These are phyloP conservation scores for Agrotis clavis DNA, from an alignment of 2,888 invertebrate genomes.

Conservation along the genomic window DNA sequence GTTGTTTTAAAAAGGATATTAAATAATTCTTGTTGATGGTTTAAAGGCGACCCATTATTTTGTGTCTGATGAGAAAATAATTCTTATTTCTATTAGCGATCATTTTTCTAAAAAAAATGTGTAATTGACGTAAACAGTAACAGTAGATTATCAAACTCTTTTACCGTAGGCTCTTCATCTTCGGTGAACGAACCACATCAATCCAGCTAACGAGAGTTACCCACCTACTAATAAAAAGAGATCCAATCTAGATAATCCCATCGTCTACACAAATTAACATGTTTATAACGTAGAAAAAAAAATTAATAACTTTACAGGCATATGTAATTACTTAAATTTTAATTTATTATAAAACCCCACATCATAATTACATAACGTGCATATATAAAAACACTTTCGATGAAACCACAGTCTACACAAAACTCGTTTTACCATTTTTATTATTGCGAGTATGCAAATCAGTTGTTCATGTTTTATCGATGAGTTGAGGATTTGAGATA, in stretches of 20 bases:
- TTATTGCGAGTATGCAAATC: constrained; percentile 54
- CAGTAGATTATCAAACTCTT: background rate
- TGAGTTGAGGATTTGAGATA: constrained; percentile 9
- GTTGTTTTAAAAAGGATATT: constrained; percentile 1
- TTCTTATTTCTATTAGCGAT: background rate
- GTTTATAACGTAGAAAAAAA: constrained; percentile 27
- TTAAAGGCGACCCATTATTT: background rate
- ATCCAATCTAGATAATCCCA: constrained; percentile 47
- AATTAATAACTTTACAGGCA: constrained; percentile 41
- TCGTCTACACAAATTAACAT: constrained; percentile 50
- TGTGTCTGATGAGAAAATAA: background rate
- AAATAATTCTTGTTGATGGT: background rate
- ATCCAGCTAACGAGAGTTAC: background rate
- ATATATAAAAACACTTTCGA: constrained; percentile 60
- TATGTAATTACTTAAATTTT: constrained; percentile 44
- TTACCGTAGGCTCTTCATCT: background rate
- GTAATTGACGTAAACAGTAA: background rate
- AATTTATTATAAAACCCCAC: constrained; percentile 50
- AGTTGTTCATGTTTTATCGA: constrained; percentile 32
- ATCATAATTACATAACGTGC: constrained; percentile 48
- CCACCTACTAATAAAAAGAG: constrained; percentile 1
- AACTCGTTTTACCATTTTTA: constrained; percentile 45
- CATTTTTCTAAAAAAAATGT: background rate
- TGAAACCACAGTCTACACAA: constrained; percentile 27
- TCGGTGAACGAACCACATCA: background rate